phyloP scores from a whole-genome alignment of 2,888 invertebrate genomes.

The Xestia sexstrigata region DNA sequence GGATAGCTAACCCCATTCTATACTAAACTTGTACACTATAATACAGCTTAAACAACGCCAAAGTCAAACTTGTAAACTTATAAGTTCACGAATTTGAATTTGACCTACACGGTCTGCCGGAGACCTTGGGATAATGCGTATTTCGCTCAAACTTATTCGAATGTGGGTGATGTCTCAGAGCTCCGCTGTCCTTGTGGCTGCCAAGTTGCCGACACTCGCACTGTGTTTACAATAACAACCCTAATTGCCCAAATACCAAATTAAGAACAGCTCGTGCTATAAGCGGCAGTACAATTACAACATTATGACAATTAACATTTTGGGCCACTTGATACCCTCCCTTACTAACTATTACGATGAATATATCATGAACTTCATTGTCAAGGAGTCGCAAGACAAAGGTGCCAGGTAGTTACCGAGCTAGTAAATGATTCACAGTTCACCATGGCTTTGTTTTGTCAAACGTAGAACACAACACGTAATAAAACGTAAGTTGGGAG shows the following conservation, averaged over 20 bases:
- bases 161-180: slow-evolving; percentile 1
- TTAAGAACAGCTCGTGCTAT: slow-evolving; percentile 31
- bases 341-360: slow-evolving; percentile 28
- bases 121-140: slow-evolving; percentile 12
- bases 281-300: slow-evolving; percentile 22
- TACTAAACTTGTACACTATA: background rate
- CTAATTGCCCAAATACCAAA: slow-evolving; percentile 32
- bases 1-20: slow-evolving; percentile 2
- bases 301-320: slow-evolving; percentile 34
- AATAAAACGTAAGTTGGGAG: slow-evolving; percentile 31
- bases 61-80: slow-evolving; percentile 19
- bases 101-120: slow-evolving; percentile 32
- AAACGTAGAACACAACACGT: slow-evolving; percentile 34
- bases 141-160: slow-evolving; percentile 21
- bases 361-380: slow-evolving; percentile 35
- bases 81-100: slow-evolving; percentile 36
- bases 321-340: slow-evolving; percentile 23
- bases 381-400: slow-evolving; percentile 32
- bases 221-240: slow-evolving; percentile 27
- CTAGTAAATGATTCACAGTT: slow-evolving; percentile 41
- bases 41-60: background rate
- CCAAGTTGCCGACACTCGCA: slow-evolving; percentile 1
- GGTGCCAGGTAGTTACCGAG: slow-evolving; percentile 23
- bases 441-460: slow-evolving; percentile 26
- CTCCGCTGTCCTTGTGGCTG: slow-evolving; percentile 20